phyloP scores from a whole-genome alignment of 2,113 vertebrate species.

The Hirundichthys speculiger region DNA sequence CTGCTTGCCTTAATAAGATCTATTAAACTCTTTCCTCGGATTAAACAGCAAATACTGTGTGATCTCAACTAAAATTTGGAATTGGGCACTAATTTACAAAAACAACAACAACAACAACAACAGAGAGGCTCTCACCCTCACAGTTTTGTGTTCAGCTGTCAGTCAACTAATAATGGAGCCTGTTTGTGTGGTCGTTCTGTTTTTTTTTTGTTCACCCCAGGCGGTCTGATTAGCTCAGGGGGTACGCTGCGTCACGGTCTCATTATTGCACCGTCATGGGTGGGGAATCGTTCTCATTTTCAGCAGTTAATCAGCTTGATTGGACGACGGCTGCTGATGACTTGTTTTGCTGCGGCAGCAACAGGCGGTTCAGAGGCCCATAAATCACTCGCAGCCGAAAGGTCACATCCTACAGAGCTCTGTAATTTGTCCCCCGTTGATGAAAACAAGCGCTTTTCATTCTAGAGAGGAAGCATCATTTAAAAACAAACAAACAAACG shows the following conservation, averaged over 20 bases:
- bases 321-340: conserved; percentile 8
- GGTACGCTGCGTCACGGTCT: not conserved
- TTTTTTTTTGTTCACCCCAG: not conserved
- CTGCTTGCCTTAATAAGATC: too few species aligned
- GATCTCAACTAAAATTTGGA: too few species aligned
- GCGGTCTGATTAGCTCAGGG: not conserved
- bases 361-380: conserved; percentile 16
- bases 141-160: too few species aligned
- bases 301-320: conserved; percentile 4
- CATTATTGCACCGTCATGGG: not conserved
- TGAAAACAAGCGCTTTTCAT: conserved; percentile 22
- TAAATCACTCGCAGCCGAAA: conserved; percentile 34
- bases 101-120: too few species aligned
- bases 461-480: too few species aligned
- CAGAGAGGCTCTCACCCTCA: too few species aligned
- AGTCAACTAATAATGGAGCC: not conserved
- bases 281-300: not conserved
- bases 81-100: too few species aligned
- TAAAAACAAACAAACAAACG: too few species aligned
- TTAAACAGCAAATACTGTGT: too few species aligned
- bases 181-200: not conserved
- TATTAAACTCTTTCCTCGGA: too few species aligned
- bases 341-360: conserved; percentile 9
- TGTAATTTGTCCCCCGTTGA: conserved; percentile 4
- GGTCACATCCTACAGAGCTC: conserved; percentile 14